A percentile compares a stretch with the other conserved stretches of the same genome.
These are phyloP conservation scores for Amblyopsis rosae DNA, from an alignment of 2,113 vertebrate species.

Conservation along the genomic window DNA sequence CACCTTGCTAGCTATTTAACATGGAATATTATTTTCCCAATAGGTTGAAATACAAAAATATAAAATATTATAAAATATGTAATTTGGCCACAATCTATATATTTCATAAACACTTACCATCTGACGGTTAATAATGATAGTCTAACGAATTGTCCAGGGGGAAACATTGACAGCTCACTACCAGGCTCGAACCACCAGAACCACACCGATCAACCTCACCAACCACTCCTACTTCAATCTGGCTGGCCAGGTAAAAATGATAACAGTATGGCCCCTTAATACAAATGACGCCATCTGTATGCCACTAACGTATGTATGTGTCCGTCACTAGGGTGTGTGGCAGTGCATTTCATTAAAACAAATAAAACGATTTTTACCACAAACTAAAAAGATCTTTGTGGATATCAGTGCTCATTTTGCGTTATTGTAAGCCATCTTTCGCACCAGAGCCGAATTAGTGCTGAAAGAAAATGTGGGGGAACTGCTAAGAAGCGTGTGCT, in stretches of 20 bases:
- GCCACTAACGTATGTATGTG: not conserved
- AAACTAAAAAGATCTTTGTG: not conserved
- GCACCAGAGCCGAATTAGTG: no score
- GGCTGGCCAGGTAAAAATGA: constrained; percentile 80
- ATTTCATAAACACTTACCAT: no score
- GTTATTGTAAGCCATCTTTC: no score
- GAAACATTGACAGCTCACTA: constrained; percentile 83
- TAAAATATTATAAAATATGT: no score
- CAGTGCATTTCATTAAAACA: no score
- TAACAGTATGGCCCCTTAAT: not conserved
- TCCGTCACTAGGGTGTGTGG: no score
- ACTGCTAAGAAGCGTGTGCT: not conserved
- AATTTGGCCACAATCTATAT: no score
- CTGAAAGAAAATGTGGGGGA: not conserved
- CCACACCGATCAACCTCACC: constrained; percentile 89
- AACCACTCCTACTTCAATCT: constrained; percentile 97
- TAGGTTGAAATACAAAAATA: no score
- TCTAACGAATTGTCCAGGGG: constrained; percentile 42
- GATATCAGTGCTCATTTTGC: no score
- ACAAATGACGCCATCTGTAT: not conserved
- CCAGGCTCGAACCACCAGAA: constrained; percentile 78
- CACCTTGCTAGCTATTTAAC: no score
- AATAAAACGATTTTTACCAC: not conserved
- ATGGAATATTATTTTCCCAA: no score
- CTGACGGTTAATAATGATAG: no score